A percentile compares a stretch with the other conserved stretches of the same genome.
These are phyloP conservation scores for Calephelis perditalis DNA, from an alignment of 2,888 invertebrate species.

Conservation along the genomic window DNA sequence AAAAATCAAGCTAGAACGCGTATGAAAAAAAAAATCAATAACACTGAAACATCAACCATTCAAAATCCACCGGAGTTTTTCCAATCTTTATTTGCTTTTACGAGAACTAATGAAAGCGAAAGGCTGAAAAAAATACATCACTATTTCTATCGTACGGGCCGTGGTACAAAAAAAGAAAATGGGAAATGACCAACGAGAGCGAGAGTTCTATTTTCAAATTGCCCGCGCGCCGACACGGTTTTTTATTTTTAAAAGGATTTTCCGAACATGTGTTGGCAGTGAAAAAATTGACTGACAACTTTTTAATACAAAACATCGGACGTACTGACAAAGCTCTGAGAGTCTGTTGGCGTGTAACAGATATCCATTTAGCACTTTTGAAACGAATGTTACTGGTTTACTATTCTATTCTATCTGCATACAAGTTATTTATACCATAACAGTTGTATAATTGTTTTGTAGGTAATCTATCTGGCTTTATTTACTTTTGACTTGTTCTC, in stretches of 20 bases:
- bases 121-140: constrained; percentile 66
- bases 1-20: constrained; percentile 25
- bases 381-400: background rate
- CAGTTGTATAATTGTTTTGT: no score
- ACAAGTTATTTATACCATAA: background rate
- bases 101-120: constrained; percentile 66
- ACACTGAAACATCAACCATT: constrained; percentile 52
- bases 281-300: constrained; percentile 27
- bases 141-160: constrained; percentile 69
- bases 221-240: constrained; percentile 47
- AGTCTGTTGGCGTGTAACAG: constrained; percentile 4
- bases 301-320: constrained; percentile 1
- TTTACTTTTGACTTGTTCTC: background rate
- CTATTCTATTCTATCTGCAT: background rate
- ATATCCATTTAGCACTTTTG: constrained; percentile 8
- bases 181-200: constrained; percentile 52
- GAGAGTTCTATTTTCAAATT: constrained; percentile 70
- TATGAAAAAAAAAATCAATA: constrained; percentile 52
- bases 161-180: constrained; percentile 55
- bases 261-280: constrained; percentile 39
- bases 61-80: constrained; percentile 59
- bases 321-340: constrained; percentile 3
- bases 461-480: no score
- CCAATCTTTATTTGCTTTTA: constrained; percentile 72
- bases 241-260: constrained; percentile 43